phyloP scores from a whole-genome alignment of 2,113 vertebrate species.

The Apistogramma diplotaenia region DNA sequence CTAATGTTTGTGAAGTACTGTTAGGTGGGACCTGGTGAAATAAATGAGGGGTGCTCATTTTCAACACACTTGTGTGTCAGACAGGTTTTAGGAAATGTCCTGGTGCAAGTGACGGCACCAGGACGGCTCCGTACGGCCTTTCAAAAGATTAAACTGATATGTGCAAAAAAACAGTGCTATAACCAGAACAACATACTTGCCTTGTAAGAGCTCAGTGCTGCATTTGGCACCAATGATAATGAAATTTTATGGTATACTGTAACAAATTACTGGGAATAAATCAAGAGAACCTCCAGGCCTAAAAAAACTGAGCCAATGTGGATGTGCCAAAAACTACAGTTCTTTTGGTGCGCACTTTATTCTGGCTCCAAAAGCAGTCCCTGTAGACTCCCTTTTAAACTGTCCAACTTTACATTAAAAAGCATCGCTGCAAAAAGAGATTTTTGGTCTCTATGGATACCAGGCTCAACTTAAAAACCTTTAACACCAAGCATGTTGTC shows the following conservation, averaged over 20 bases:
- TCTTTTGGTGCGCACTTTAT: not conserved
- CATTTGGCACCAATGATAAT: not conserved
- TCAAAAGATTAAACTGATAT: not conserved
- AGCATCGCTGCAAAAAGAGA: not conserved
- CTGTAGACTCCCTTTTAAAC: not conserved
- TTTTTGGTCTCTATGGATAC: not conserved
- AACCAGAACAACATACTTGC: not conserved
- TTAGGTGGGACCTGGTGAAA: not conserved
- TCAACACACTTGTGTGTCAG: not conserved
- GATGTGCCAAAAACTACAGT: not conserved
- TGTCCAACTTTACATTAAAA: not conserved
- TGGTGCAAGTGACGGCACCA: no score
- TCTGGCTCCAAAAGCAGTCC: not conserved
- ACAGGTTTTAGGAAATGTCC: not conserved
- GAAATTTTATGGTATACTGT: not conserved
- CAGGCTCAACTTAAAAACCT: no score
- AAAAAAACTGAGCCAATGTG: not conserved
- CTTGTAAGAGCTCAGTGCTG: not conserved
- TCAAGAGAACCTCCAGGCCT: not conserved
- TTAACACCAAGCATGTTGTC: no score
- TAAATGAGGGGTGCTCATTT: not conserved
- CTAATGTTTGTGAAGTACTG: conserved; percentile 1
- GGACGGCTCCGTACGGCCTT: not conserved
- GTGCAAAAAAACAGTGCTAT: not conserved
- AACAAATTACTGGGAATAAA: not conserved